phyloP scores from a whole-genome alignment of 2,888 invertebrate genomes.

The Cerastoderma edule region DNA sequence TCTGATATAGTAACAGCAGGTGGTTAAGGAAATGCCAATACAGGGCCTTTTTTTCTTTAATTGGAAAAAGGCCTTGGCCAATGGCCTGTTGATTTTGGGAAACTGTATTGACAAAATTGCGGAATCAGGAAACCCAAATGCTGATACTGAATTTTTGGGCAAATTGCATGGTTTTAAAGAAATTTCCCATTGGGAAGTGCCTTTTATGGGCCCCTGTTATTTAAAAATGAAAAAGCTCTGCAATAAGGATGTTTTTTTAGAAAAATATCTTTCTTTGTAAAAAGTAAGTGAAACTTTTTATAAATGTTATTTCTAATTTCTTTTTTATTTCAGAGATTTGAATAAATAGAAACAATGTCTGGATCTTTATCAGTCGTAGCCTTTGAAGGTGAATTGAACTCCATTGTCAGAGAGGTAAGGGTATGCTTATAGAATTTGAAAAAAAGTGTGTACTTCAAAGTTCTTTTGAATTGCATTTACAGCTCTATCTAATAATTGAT shows the following conservation, averaged over 20 bases:
- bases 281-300: background rate
- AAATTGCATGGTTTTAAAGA: too few relatives aligned
- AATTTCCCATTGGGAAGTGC: too few relatives aligned
- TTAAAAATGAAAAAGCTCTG: background rate
- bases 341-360: conserved; percentile 62
- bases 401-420: conserved; percentile 83
- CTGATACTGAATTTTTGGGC: too few relatives aligned
- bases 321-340: background rate
- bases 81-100: too few relatives aligned
- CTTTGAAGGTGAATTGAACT: conserved; percentile 83
- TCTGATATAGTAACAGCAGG: too few relatives aligned
- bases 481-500: background rate
- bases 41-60: too few relatives aligned
- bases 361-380: conserved; percentile 79
- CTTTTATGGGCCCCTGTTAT: background rate
- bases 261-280: background rate
- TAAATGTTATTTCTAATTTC: background rate
- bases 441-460: background rate
- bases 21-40: too few relatives aligned
- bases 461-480: background rate
- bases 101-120: too few relatives aligned
- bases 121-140: too few relatives aligned
- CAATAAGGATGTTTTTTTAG: background rate
- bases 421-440: background rate
- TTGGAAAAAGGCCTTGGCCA: too few relatives aligned